A percentile compares a stretch with the other conserved stretches of the same genome.
These are phyloP conservation scores for Tinamus major DNA, from an alignment of 2,797 vertebrate genomes.

Conservation along the genomic window DNA sequence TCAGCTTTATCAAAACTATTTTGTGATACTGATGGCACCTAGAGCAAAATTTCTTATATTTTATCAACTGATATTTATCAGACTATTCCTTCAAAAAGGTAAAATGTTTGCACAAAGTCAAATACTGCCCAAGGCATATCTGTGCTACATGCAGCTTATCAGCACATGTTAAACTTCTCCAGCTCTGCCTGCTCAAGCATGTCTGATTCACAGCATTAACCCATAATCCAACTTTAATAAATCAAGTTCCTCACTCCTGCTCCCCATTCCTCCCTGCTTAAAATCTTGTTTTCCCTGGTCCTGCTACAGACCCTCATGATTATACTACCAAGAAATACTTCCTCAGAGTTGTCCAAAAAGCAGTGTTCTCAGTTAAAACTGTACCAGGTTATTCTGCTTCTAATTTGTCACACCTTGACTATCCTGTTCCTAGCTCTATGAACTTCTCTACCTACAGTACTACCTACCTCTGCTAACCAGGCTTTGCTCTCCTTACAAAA, in stretches of 20 bases:
- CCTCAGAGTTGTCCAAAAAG: neutral
- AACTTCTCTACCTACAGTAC: neutral
- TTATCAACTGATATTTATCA: slow-evolving; percentile 61
- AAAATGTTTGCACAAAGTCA: slow-evolving; percentile 73
- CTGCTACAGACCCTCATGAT: neutral
- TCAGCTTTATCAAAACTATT: neutral
- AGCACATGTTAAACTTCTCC: slow-evolving; percentile 56
- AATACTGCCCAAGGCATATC: slow-evolving; percentile 59
- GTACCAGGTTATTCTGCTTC: neutral
- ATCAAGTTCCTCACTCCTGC: neutral
- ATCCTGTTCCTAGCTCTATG: neutral
- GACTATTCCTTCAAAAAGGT: slow-evolving; percentile 29
- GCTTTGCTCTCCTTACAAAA: neutral
- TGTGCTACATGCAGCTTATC: slow-evolving; percentile 64
- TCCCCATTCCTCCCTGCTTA: neutral
- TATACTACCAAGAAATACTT: neutral
- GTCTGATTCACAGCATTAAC: slow-evolving; percentile 64
- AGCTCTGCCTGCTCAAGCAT: slow-evolving; percentile 54
- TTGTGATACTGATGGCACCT: neutral
- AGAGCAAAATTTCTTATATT: slow-evolving; percentile 26
- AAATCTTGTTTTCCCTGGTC: neutral
- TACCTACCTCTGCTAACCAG: neutral
- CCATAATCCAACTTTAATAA: slow-evolving; percentile 24
- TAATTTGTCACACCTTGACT: neutral
- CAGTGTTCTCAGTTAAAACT: neutral